phyloP scores from a whole-genome alignment of 1,140 invertebrate genomes.

The Cyclina sinensis region DNA sequence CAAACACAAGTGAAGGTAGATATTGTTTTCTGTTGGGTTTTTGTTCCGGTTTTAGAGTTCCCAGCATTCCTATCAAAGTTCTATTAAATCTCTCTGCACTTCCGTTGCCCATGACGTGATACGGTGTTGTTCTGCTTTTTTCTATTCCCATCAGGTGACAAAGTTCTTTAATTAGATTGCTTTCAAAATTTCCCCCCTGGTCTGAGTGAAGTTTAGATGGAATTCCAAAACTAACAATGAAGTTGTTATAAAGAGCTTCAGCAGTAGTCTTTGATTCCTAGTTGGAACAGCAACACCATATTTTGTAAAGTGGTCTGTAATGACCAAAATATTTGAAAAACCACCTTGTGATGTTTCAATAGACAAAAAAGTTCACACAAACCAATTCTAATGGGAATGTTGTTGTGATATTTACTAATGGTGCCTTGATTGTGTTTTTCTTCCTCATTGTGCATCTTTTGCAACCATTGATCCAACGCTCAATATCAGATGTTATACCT shows the following conservation, averaged over 20 bases:
- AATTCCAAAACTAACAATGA: slow-evolving; percentile 65
- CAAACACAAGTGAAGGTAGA: slow-evolving; percentile 56
- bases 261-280: slow-evolving; percentile 61
- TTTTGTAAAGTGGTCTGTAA: slow-evolving; percentile 67
- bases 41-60: slow-evolving; percentile 56
- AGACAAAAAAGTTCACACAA: slow-evolving; percentile 41
- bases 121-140: slow-evolving; percentile 36
- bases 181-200: slow-evolving; percentile 64
- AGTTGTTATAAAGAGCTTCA: slow-evolving; percentile 48
- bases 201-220: slow-evolving; percentile 56
- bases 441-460: slow-evolving; percentile 59
- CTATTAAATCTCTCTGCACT: slow-evolving; percentile 53
- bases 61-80: slow-evolving; percentile 63
- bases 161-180: slow-evolving; percentile 60
- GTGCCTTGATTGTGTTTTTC: neutral
- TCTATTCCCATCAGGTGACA: slow-evolving; percentile 51
- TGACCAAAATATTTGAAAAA: slow-evolving; percentile 50
- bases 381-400: slow-evolving; percentile 59
- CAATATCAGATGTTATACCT: neutral
- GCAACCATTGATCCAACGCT: slow-evolving; percentile 37
- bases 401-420: slow-evolving; percentile 32
- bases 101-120: slow-evolving; percentile 26
- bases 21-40: slow-evolving; percentile 64
- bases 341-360: slow-evolving; percentile 46
- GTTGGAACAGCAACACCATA: slow-evolving; percentile 66